A percentile compares a stretch with the other conserved stretches of the same genome.
phyloP scores from a whole-genome alignment of 2,797 vertebrate genomes.

The Lophotriccus pileatus region DNA sequence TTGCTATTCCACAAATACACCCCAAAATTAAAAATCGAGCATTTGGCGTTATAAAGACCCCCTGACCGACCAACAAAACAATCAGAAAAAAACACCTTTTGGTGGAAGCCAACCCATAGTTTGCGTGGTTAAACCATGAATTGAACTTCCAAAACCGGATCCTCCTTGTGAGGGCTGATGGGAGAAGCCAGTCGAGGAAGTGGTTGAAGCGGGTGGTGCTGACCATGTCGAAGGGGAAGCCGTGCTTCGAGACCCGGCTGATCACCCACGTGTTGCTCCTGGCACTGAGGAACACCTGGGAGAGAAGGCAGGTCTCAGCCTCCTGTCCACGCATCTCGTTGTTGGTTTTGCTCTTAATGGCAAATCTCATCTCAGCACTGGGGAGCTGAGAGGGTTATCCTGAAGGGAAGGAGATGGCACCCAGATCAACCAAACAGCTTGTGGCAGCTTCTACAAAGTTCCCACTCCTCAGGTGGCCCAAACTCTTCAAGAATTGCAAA shows the following conservation, averaged over 20 bases:
- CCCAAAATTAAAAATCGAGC: background rate
- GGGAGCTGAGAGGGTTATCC: background rate
- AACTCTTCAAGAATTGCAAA: background rate
- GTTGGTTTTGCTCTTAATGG: background rate
- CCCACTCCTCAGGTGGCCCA: background rate
- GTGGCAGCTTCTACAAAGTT: background rate
- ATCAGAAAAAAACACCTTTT: slow-evolving; percentile 76
- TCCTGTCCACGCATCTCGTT: background rate
- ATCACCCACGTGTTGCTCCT: slow-evolving; percentile 82
- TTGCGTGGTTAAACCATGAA: slow-evolving; percentile 79
- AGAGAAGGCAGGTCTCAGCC: background rate
- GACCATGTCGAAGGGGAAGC: slow-evolving; percentile 81
- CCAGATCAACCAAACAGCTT: background rate
- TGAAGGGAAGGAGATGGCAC: background rate
- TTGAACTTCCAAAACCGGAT: slow-evolving; percentile 71
- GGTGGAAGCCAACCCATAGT: slow-evolving; percentile 83
- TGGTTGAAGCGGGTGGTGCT: slow-evolving; percentile 63
- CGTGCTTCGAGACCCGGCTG: slow-evolving; percentile 71
- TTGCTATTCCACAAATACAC: background rate
- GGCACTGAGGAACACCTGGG: slow-evolving; percentile 88
- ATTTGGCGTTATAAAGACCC: background rate
- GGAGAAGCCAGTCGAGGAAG: slow-evolving; percentile 70
- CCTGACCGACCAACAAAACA: background rate
- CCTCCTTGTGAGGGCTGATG: slow-evolving; percentile 72
- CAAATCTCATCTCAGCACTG: background rate